Percentiles rank a stretch among this genome's conserved stretches.
Evolutionary conservation across 2,797 vertebrate species (phyloP).

Genomic region (Masticophis lateralis): DNA sequence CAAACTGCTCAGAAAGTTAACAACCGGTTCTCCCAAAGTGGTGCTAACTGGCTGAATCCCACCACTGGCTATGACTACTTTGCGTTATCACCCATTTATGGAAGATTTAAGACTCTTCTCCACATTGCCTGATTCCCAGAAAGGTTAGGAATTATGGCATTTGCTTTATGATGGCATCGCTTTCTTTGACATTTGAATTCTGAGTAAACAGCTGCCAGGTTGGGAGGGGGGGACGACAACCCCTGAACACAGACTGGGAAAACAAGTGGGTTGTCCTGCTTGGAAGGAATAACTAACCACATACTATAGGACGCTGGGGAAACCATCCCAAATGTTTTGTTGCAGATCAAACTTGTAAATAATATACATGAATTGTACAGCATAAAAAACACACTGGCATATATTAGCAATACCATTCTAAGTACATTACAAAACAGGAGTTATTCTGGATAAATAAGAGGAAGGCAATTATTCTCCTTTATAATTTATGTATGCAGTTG

Average conservation of each 20-base stretch:
- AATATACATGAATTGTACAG: neutral
- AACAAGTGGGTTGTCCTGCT: neutral
- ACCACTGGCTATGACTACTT: neutral
- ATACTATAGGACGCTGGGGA: neutral
- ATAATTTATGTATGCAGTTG: neutral
- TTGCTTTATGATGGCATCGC: neutral
- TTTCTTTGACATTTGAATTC: neutral
- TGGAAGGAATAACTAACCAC: neutral
- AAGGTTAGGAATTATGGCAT: neutral
- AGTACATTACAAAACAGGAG: neutral
- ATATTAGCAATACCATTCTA: neutral
- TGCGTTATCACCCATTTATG: neutral
- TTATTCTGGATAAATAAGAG: neutral
- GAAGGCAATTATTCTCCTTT: conserved; percentile 26
- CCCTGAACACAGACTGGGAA: neutral
- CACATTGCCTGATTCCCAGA: neutral
- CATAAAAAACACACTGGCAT: neutral
- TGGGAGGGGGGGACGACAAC: rapidly evolving
- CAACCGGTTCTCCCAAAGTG: no score
- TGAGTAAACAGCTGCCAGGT: neutral
- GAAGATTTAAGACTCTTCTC: neutral
- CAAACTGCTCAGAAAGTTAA: no score
- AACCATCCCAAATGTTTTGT: neutral
- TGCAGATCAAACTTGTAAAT: neutral
- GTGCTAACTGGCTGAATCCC: no score